A percentile compares a stretch with the other conserved stretches of the same genome.
These are phyloP conservation scores for Mesaphorura yosii DNA, from an alignment of 1,140 invertebrate species.

Conservation along the genomic window DNA sequence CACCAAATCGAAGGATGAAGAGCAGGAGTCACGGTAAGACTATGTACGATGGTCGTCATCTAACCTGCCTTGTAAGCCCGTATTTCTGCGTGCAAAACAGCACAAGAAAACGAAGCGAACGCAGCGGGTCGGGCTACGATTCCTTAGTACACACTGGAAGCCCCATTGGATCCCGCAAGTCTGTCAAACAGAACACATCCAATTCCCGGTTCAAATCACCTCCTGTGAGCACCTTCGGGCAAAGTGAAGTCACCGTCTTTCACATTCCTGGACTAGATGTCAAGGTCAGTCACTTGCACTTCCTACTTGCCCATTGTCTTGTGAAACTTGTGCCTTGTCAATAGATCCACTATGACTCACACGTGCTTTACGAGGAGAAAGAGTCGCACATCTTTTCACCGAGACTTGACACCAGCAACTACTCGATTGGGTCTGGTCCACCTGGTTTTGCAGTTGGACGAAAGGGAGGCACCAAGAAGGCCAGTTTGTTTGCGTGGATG, in stretches of 20 bases:
- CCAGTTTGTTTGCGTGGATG: slow-evolving; percentile 87
- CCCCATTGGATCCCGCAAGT: slow-evolving; percentile 25
- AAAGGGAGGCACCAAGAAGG: slow-evolving; percentile 61
- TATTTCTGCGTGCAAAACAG: too few relatives aligned
- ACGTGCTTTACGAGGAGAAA: slow-evolving; percentile 54
- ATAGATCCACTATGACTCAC: slow-evolving; percentile 74
- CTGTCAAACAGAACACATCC: slow-evolving; percentile 31
- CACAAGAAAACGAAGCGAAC: slow-evolving; percentile 26
- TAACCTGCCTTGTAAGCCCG: too few relatives aligned
- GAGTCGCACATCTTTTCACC: too few relatives aligned
- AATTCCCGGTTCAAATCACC: slow-evolving; percentile 33
- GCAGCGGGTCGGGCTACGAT: slow-evolving; percentile 24
- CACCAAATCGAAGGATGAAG: slow-evolving; percentile 68
- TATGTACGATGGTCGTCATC: too few relatives aligned
- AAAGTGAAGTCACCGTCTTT: slow-evolving; percentile 75
- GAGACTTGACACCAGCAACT: background rate
- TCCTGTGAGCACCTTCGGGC: slow-evolving; percentile 37
- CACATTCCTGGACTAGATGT: slow-evolving; percentile 89
- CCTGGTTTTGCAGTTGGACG: background rate
- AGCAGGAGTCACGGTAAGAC: slow-evolving; percentile 32
- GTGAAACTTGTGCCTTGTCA: too few relatives aligned
- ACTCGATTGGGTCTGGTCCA: slow-evolving; percentile 9
- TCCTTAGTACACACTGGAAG: slow-evolving; percentile 23
- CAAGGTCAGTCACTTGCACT: slow-evolving; percentile 57
- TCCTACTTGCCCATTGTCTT: too few relatives aligned